These are phyloP conservation scores for Creontiades dilutus DNA, from an alignment of 2,888 invertebrate genomes.

Conservation along the genomic window DNA sequence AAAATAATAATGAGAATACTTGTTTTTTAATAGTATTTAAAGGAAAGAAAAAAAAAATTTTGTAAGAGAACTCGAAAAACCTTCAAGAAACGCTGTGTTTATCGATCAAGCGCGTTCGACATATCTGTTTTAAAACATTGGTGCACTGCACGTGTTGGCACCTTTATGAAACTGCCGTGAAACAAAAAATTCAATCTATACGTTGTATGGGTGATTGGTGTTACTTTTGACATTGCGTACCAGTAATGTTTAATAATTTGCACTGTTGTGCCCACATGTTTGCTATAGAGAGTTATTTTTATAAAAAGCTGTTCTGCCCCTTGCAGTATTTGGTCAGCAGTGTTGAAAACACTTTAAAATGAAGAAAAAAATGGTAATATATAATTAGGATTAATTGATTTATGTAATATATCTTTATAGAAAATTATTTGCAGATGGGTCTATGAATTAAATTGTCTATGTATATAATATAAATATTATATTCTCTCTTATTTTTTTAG, in stretches of 20 bases:
- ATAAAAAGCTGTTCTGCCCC: conserved; percentile 59
- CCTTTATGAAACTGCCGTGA: conserved; percentile 11
- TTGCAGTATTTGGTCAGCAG: conserved; percentile 72
- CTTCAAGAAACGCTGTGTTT: conserved; percentile 42
- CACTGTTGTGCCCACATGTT: conserved; percentile 66
- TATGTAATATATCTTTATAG: conserved; percentile 69
- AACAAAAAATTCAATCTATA: not conserved
- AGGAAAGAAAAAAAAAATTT: not conserved
- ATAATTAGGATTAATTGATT: conserved; percentile 54
- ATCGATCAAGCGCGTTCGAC: conserved; percentile 34
- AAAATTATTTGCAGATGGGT: conserved; percentile 73
- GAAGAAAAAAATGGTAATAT: conserved; percentile 73
- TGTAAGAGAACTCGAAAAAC: conserved; percentile 11
- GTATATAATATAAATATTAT: conserved; percentile 74
- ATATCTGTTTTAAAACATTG: conserved; percentile 37
- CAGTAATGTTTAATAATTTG: conserved; percentile 63
- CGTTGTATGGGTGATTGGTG: not conserved
- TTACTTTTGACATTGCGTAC: conserved; percentile 66
- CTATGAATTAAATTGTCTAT: conserved; percentile 73
- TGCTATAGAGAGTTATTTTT: conserved; percentile 71
- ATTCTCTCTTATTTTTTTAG: conserved; percentile 75
- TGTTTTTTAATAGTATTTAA: not conserved
- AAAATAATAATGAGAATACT: not conserved
- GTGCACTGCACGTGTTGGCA: conserved; percentile 23
- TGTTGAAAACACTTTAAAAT: conserved; percentile 75